Base-by-base conservation (phyloP, 1,140 invertebrate species). In the Tetragonula clypearis region DNA sequence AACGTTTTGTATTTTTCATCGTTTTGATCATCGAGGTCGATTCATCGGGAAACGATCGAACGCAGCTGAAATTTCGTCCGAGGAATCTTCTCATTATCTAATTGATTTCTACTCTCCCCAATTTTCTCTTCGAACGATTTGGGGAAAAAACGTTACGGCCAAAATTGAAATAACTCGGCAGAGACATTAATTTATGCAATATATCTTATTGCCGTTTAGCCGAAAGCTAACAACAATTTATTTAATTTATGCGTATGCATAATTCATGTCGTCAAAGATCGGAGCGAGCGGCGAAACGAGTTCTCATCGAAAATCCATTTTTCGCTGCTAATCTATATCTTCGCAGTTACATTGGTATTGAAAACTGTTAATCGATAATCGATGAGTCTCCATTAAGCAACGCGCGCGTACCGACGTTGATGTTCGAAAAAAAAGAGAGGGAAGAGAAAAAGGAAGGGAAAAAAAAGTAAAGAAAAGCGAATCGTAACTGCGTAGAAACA, bases 311-410 rank as follows among this genome's bases (percentile, higher is more conserved):
- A 65, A 77, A 68, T 12, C 60, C 26, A 53, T 62, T 77, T 77
- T 68, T 53, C 71, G 55, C 49, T 14, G 53, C 21, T 15, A 30
- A 26, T 41, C 30, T 35, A 65, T 55, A 56, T 68, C 26, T 65
- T 55, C 2, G 1, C 0, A 9, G 41, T 56, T 56, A 68, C 53
- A 68, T 62, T 21, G 73, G 21, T 58, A n/a, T 62, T 49, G 41
- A 49, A 58, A 82, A 77, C 62, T 41, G 73, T 77, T 66, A 66
- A 77, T 82, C 53, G 81, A 62, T 77, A 82, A 82, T 82, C 73
- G 81, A 82, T 82, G 53, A 30, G 26, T 56, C 9, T 8, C 23
- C 30, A 68, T 41, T 15, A 9, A 30, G 49, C 53, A 41, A 11
- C 30, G 53, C 41, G 41, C 30, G 26, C 15, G 35, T 26, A 66